Percentiles rank a stretch among this genome's conserved stretches.
phyloP scores from a whole-genome alignment of 2,113 vertebrate species.

The cat (Felis catus) region DNA sequence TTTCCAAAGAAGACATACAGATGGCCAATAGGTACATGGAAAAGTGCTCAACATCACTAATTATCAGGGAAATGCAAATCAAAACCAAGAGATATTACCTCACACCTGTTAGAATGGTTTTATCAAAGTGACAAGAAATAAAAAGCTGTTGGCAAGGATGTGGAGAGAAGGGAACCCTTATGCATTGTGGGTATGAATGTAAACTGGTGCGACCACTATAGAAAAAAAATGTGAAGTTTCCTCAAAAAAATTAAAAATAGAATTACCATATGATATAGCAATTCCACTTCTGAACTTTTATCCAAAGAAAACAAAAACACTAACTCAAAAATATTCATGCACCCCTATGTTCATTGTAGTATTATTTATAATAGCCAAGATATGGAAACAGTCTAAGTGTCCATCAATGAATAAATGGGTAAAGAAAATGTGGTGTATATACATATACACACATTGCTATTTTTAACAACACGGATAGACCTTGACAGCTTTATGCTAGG shows the following conservation, averaged over 20 bases:
- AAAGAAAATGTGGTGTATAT: neutral
- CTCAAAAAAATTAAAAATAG: neutral
- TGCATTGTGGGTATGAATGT: neutral
- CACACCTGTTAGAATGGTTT: neutral
- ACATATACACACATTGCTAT: neutral
- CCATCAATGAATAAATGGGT: neutral
- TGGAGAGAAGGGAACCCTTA: neutral
- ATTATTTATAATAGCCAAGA: neutral
- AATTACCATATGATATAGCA: neutral
- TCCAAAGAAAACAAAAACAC: neutral
- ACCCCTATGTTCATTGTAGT: neutral
- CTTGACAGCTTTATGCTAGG: neutral
- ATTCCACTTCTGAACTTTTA: neutral
- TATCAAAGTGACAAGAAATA: neutral
- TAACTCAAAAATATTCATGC: neutral
- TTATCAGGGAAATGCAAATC: neutral
- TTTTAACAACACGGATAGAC: neutral
- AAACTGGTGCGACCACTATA: neutral
- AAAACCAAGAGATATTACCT: neutral
- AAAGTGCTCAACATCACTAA: neutral
- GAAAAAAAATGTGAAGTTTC: neutral
- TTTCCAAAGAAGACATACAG: neutral
- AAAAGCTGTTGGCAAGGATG: neutral
- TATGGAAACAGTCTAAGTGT: neutral
- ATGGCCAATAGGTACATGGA: neutral